Evolutionary conservation across 2,113 vertebrate species (phyloP).

Genomic region (Dinomys branickii): DNA sequence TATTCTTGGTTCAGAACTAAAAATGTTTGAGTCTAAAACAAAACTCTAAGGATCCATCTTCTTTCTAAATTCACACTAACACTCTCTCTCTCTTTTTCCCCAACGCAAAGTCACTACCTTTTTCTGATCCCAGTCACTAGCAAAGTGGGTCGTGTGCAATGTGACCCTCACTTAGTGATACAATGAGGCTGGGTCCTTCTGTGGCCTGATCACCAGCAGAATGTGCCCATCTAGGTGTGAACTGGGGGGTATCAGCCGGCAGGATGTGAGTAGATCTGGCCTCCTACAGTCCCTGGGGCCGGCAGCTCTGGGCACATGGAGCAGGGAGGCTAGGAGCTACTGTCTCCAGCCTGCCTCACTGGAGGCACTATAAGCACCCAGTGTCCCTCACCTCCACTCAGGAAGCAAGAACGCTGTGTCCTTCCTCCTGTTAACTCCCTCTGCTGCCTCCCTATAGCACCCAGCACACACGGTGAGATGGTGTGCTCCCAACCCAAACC

Average conservation of each 20-base stretch:
- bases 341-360: neutral
- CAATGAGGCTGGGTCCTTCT: neutral
- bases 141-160: neutral
- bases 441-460: neutral
- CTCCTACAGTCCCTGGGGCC: neutral
- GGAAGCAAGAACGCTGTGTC: neutral
- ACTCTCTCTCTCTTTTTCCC: neutral
- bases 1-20: conserved; percentile 53
- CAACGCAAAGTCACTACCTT: neutral
- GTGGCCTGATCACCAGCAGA: neutral
- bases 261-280: neutral
- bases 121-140: neutral
- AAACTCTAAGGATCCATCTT: neutral
- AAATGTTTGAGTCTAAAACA: conserved; percentile 46
- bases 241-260: neutral
- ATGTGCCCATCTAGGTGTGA: neutral
- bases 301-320: neutral
- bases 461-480: rapidly evolving
- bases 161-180: neutral
- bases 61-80: neutral
- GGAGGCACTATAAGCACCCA: neutral
- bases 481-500: neutral
- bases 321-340: neutral
- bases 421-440: neutral
- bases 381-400: neutral